Conservation (phyloP, 2,113 vertebrate genomes). For the Syngnathoides biaculeatus region DNA sequence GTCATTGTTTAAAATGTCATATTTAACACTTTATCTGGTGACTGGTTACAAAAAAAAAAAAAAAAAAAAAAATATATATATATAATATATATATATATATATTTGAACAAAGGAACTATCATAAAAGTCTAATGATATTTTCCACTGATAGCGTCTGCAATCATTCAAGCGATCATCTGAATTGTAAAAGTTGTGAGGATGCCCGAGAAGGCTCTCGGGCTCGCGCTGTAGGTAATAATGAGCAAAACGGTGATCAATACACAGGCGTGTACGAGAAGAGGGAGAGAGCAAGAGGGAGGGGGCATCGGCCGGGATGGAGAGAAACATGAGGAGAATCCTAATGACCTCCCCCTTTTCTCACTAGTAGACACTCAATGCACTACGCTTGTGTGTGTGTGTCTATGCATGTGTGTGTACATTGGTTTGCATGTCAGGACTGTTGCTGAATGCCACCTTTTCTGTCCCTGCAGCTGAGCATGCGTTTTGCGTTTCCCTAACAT, state of each 20-base stretch:
- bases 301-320: conserved; percentile 41
- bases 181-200: conserved; percentile 19
- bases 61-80: too few species aligned
- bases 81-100: too few species aligned
- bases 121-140: conserved; percentile 4
- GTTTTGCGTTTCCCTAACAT: conserved; percentile 13
- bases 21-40: background rate
- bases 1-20: background rate
- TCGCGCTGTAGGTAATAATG: background rate
- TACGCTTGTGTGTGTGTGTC: conserved; percentile 11
- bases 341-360: conserved; percentile 52
- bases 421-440: conserved; percentile 1
- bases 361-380: conserved; percentile 38
- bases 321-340: conserved; percentile 58
- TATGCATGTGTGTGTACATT: background rate
- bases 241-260: conserved; percentile 10
- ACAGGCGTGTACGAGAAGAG: conserved; percentile 11
- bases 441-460: background rate
- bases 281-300: conserved; percentile 35
- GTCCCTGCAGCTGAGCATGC: conserved; percentile 3
- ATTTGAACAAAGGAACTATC: background rate
- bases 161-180: conserved; percentile 14
- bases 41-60: background rate
- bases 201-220: conserved; percentile 7
- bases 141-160: background rate